Evolutionary conservation across 2,113 vertebrate species (phyloP), one percentile per base, ranked within the genome.

Genomic region (Paraplagusia blochii): DNA sequence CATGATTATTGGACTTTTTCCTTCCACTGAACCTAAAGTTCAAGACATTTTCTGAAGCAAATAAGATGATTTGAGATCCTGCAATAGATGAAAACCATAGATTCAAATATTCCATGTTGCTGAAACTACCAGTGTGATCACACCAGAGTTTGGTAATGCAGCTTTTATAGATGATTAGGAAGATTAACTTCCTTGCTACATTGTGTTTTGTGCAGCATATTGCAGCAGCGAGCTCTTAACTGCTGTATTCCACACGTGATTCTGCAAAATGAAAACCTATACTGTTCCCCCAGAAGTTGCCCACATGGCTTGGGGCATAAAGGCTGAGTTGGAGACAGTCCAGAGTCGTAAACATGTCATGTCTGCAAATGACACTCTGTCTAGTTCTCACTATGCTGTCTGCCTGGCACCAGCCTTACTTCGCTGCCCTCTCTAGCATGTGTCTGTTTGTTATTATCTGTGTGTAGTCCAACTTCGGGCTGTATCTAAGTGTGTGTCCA

Each of bases 311-410:
- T 10, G 19, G 45, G 8, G 12, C 46, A 8, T 60, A 18, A 69
- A 67, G 18, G 40, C 45, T 43, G 17, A 49, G 3, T 44, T 17
- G 35, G 13, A 10, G 10, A 47, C n/a, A 13, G 47, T 58, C 72
- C 51, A 9, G 29, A 10, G 38, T 34, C 48, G n/a, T 42, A 65
- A 51, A 57, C 51, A 53, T 66, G 38, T 75, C 59, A 44, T 67
- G 77, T 76, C 68, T 78, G 74, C 38, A 69, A 69, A 69, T 50
- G 66, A 66, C 56, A 45, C 56, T 18, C 55, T 56, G 44, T 53
- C 72, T 71, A 75, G 84, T 84, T 82, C 54, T 71, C 79, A 73
- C 77, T 63, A 74, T 74, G 69, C 29, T 11, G 60, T 72, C 66
- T 81, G 57, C n/a, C 52, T 86, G 74, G 67, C 69, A 68, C 0